Conservation (phyloP, 2,113 vertebrate species). For the Notiomystis cincta region DNA sequence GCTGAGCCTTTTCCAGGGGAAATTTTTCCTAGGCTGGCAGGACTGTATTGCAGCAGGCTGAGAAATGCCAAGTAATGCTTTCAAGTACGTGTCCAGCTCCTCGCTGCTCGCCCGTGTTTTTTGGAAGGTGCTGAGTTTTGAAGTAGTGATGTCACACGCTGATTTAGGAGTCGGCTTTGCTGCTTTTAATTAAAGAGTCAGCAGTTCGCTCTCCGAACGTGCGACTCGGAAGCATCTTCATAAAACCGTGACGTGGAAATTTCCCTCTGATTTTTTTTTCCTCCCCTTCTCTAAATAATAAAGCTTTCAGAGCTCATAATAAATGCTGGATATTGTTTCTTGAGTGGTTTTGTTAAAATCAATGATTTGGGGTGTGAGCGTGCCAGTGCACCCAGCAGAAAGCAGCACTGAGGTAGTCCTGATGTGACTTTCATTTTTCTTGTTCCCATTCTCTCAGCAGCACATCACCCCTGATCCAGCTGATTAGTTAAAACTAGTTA, state of each 20-base stretch:
- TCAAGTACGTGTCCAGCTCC: background rate
- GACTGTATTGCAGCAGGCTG: background rate
- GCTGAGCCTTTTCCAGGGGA: background rate
- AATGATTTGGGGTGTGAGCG: background rate
- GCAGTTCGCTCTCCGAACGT: background rate
- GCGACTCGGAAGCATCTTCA: slow-evolving; percentile 12
- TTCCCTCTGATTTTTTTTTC: background rate
- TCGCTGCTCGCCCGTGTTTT: background rate
- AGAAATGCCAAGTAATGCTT: background rate
- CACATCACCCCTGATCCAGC: background rate
- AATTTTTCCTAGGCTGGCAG: background rate
- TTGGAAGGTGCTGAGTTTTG: background rate
- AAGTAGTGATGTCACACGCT: background rate
- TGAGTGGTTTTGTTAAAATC: background rate
- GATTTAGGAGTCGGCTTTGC: slow-evolving; percentile 14
- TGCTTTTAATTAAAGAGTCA: slow-evolving; percentile 49
- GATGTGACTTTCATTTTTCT: background rate
- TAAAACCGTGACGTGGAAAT: background rate
- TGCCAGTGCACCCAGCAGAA: background rate
- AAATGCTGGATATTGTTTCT: background rate
- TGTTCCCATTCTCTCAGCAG: background rate
- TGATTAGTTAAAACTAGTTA: slow-evolving; percentile 6
- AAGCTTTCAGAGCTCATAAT: background rate
- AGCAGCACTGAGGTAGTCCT: background rate
- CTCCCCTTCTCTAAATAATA: background rate